A percentile compares a stretch with the other conserved stretches of the same genome.
phyloP scores from a whole-genome alignment of 2,888 invertebrate species.

The Venusia cambrica region DNA sequence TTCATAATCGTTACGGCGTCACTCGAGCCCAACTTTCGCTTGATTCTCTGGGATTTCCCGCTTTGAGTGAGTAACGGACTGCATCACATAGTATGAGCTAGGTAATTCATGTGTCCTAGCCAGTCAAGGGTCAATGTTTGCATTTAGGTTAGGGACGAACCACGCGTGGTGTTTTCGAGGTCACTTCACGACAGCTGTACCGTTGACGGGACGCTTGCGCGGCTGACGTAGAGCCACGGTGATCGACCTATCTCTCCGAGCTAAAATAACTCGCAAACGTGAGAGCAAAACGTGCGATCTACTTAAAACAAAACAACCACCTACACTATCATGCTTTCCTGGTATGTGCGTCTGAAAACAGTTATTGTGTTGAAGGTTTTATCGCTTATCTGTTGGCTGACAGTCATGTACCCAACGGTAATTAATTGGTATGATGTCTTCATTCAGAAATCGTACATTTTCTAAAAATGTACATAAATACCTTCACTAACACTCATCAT shows the following conservation, averaged over 20 bases:
- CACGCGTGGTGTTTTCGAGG: constrained; percentile 73
- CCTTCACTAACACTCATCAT: too few species aligned
- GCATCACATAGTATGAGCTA: constrained; percentile 50
- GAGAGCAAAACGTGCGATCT: constrained; percentile 29
- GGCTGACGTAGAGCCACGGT: constrained; percentile 60
- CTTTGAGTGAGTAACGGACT: constrained; percentile 47
- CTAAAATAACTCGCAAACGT: constrained; percentile 56
- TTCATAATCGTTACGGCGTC: constrained; percentile 57
- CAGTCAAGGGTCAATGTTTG: constrained; percentile 55
- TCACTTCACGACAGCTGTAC: constrained; percentile 72
- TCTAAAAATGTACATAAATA: too few species aligned
- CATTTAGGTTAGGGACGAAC: constrained; percentile 38
- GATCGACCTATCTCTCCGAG: constrained; percentile 65
- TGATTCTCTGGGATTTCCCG: constrained; percentile 66
- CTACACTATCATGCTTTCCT: constrained; percentile 31
- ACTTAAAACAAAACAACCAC: constrained; percentile 34
- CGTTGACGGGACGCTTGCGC: constrained; percentile 60
- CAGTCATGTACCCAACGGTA: constrained; percentile 21
- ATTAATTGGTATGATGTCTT: constrained; percentile 15
- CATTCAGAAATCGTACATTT: constrained; percentile 18
- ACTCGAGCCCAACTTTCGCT: constrained; percentile 66
- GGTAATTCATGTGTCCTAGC: constrained; percentile 24
- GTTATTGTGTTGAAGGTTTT: constrained; percentile 11
- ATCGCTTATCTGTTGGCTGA: constrained; percentile 7
- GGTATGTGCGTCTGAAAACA: constrained; percentile 23